Conservation (phyloP, 2,888 invertebrate species). For the Ommatoiulus sabulosus region DNA sequence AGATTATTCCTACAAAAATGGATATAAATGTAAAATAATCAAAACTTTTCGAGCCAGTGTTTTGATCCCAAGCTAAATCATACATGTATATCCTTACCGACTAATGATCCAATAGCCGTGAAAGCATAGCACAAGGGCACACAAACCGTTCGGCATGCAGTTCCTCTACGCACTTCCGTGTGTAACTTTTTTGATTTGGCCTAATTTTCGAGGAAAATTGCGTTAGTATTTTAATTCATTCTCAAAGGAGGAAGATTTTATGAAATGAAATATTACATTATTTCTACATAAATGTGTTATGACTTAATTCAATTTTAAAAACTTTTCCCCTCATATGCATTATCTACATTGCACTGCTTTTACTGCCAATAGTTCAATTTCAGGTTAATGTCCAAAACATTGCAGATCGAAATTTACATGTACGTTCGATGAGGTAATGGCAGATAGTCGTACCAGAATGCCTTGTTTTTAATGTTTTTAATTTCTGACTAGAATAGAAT, state of each 20-base stretch:
- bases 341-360: too few relatives aligned
- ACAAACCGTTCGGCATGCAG: constrained; percentile 73
- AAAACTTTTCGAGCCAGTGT: background rate
- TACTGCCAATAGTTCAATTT: too few relatives aligned
- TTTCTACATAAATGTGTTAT: background rate
- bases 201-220: constrained; percentile 60
- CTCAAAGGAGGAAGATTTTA: too few relatives aligned
- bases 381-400: too few relatives aligned
- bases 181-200: constrained; percentile 66
- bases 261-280: background rate
- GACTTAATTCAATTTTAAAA: too few relatives aligned
- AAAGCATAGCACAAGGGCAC: constrained; percentile 77
- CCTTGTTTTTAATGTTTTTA: too few relatives aligned
- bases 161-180: constrained; percentile 71
- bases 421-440: too few relatives aligned
- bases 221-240: too few relatives aligned
- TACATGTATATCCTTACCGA: background rate
- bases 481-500: too few relatives aligned
- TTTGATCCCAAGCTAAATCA: background rate
- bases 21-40: constrained; percentile 1
- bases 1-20: constrained; percentile 72
- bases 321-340: too few relatives aligned
- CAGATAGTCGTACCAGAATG: too few relatives aligned
- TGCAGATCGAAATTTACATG: too few relatives aligned
- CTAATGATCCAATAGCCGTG: constrained; percentile 72